phyloP scores from a whole-genome alignment of 2,888 invertebrate species.

The Parascotia fuliginaria region DNA sequence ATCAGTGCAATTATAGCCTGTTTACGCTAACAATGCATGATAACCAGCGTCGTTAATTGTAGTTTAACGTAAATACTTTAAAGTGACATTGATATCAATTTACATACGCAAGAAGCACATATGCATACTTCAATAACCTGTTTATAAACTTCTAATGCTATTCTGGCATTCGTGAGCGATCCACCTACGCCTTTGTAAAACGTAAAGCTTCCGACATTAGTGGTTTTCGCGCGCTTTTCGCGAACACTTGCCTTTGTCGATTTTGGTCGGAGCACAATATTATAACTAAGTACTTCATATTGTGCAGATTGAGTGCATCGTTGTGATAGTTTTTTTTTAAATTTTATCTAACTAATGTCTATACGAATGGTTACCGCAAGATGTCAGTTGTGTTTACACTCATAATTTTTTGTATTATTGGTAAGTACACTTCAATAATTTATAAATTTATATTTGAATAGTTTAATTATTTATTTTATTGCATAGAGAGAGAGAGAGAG shows the following conservation, averaged over 20 bases:
- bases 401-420: conserved; percentile 55
- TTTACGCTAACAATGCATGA: conserved; percentile 19
- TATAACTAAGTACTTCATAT: conserved; percentile 11
- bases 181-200: conserved; percentile 54
- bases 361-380: conserved; percentile 56
- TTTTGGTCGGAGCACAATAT: conserved; percentile 18
- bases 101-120: conserved; percentile 20
- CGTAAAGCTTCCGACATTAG: conserved; percentile 56
- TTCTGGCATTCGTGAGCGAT: conserved; percentile 55
- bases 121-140: conserved; percentile 38
- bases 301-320: conserved; percentile 3
- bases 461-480: too few relatives aligned
- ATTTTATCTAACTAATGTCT: conserved; percentile 5
- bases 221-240: conserved; percentile 73
- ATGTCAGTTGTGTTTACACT: conserved; percentile 56
- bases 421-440: conserved; percentile 46
- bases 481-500: too few relatives aligned
- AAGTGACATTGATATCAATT: conserved; percentile 38
- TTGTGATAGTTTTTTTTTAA: background rate
- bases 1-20: conserved; percentile 27
- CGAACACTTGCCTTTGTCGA: conserved; percentile 57
- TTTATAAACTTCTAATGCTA: conserved; percentile 53
- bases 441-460: conserved; percentile 1
- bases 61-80: conserved; percentile 22
- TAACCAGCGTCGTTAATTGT: conserved; percentile 21